Base-by-base conservation (phyloP, 2,888 invertebrate genomes). In the Julus scandinavius region DNA sequence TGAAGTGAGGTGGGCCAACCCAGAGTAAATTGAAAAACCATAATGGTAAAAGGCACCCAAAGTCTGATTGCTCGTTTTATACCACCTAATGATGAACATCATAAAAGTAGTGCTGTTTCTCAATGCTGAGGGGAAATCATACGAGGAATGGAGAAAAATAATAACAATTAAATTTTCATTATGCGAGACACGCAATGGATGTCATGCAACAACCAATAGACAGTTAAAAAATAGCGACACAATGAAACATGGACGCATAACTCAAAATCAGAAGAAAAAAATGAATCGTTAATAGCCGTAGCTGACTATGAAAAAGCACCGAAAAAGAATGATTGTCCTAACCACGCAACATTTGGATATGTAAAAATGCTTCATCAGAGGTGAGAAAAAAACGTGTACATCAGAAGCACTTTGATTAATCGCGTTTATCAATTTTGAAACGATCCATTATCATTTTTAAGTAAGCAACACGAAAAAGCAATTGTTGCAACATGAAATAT, bases 131-230 rank as follows among this genome's bases (percentile, higher is more conserved):
- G 45, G 63, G 20, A 72, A 72, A 72, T 72, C 63, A 72, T 20
- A 72, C 20, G 5, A 20, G 7, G 20, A 72, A 72, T 72, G 63
- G 63, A n/a, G 63, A 72, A 72, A 72, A 72, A 72, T 72, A 72
- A 72, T 72, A 20, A 72, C 63, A 72, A 72, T 72, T 72, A 72
- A 72, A 72, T 72, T 72, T 72, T 72, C 63, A 72, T 72, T 72
- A 72, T n/a, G 7, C n/a, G 20, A 72, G 5, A 20, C 63, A 72
- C 63, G 63, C 63, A 20, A 72, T 72, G 63, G 63, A 72, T 72
- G 63, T 72, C 63, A 17, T 72, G 63, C 20, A 7, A 72, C 20
- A 6, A n/a, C n/a, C 15, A 20, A 6, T 17, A 20, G 63, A 72
- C 63, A 72, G 63, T 20, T n/a, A 20, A 72, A 29, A 54, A 54